Base-by-base conservation (phyloP, 1,140 invertebrate species). In the Brachionus rubens region DNA sequence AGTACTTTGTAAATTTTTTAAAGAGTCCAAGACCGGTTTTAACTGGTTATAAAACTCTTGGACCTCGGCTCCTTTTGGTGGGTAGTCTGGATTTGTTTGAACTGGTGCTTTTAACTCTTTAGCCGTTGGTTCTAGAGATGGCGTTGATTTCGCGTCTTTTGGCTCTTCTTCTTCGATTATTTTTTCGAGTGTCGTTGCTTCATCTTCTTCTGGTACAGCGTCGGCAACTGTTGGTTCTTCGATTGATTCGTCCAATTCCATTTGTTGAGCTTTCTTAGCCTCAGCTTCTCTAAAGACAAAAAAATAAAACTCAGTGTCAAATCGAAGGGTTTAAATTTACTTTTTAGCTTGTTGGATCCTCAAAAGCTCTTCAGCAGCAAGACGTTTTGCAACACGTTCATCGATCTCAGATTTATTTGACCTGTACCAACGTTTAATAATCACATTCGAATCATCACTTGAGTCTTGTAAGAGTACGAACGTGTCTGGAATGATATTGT, bases 401-500 rank as follows among this genome's bases (percentile, higher is more conserved):
- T 83, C 82, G 36, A 83, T 80, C 12, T 79, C 79, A 7, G 78
- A 76, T 47, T 78, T 80, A 59, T 83, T 82, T 28, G 81, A 46
- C 7, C 75, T 43, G 54, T 82, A 82, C 77, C 80, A 82, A 12
- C 82, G 77, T 72, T 78, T 79, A 36, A 80, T 54, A 26, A 83
- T 65, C 72, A 80, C 80, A 24, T 77, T 79, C 9, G 78, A 78
- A 30, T 81, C 79, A 10, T 81, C 80, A 33, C 76, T 80, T n/a
- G 59, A 62, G 54, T 84, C 83, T 30, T 80, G 80, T 33, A 84
- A 77, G 14, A 79, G 56, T 12, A 84, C 77, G 1, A 84, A 78
- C 54, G 83, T 81, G 77, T 84, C 83, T 4, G 82, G 82, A 21
- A 82, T 72, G 10, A 83, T 72, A 48, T 81, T 80, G 62, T 81